Evolutionary conservation across 2,113 vertebrate species (phyloP).

Genomic region (Castor canadensis): DNA sequence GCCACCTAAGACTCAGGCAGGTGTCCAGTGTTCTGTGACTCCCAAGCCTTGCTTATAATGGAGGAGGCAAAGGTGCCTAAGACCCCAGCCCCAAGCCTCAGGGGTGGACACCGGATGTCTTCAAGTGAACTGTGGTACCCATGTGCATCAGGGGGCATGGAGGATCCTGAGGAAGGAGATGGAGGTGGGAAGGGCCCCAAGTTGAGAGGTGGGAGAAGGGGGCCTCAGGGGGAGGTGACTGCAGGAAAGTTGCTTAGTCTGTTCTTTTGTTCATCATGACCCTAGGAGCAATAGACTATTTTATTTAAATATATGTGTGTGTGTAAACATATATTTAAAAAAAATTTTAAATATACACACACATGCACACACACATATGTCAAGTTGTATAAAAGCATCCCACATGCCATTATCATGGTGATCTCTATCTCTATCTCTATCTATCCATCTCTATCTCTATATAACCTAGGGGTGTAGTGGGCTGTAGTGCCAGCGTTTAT

Average conservation of each 20-base stretch:
- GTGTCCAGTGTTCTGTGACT: background rate
- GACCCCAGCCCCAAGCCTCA: background rate
- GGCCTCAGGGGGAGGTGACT: background rate
- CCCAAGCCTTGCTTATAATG: background rate
- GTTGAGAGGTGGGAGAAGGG: background rate
- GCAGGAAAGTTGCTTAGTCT: no score
- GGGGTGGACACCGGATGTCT: background rate
- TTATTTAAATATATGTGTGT: no score
- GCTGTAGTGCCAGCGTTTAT: background rate
- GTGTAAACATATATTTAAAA: no score
- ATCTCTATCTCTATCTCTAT: no score
- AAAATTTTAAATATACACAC: no score
- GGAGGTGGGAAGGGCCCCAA: background rate
- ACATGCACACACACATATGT: no score
- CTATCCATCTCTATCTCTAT: no score
- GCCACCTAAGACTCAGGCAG: background rate
- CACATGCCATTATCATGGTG: no score
- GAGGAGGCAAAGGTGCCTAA: background rate
- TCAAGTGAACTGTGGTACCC: fast-evolving
- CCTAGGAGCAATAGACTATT: no score
- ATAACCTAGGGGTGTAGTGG: background rate
- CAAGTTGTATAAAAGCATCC: no score
- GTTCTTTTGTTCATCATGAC: no score
- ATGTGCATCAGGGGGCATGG: fast-evolving
- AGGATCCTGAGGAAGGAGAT: no score